Base-by-base conservation (phyloP, 2,797 vertebrate genomes). In the Clarias platycephalus region DNA sequence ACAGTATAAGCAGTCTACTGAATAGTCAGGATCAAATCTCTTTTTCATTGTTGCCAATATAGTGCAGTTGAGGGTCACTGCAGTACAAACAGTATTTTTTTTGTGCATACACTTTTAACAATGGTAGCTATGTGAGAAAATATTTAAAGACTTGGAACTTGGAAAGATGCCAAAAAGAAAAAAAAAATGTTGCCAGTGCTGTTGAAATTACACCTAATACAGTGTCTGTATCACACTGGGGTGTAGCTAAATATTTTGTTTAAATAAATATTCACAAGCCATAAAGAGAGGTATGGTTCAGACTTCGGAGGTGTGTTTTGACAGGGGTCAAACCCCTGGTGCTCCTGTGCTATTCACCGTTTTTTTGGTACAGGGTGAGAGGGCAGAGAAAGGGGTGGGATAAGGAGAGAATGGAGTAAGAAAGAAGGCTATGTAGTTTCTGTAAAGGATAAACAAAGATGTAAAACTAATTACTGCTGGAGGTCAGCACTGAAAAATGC, bases 381-480 rank as follows among this genome's bases (percentile, higher is more conserved):
- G 20, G 49, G 53, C 2, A 9, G 31, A 49, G 58, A 63, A 37
- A 10, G 5, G 70, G 82, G 84, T 82, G 78, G 71, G 83, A 84
- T 82, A 57, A 78, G 62, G 53, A 86, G 83, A 80, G 81, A 86
- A 80, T 37, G 44, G 31, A 80, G 37, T 44, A 86, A 88, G 88
- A 89, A 85, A 91, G 89, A 89, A 89, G 81, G 85, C 87, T 68
- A 80, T 89, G 83, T 91, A 91, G 93, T 92, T 90, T 90, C 83
- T 91, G 83, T 91, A 90, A 91, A 90, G 88, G 89, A 93, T 92
- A 94, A 95, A 94, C 92, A 95, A 93, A 95, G 90, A 92, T 53
- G 87, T 87, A 88, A 90, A 93, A 93, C 92, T 93, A 95, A 96
- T 95, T 95, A 92, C 90, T 88, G 93, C 94, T 95, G 90, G 93